Conservation (phyloP, 2,888 invertebrate genomes). For the Hemicrepidius hirtus region DNA sequence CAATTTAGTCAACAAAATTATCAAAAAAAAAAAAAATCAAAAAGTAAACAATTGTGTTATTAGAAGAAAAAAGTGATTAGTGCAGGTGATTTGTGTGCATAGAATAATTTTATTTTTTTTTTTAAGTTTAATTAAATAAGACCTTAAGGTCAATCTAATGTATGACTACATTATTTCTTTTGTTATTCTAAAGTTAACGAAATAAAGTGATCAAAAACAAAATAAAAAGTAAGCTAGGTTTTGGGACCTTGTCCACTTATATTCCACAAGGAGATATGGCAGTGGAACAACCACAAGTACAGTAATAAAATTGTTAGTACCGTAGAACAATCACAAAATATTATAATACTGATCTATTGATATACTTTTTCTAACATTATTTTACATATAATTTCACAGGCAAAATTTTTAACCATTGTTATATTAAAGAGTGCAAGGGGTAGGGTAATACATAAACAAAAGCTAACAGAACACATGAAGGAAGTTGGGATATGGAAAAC, state of each 20-base stretch:
- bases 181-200: conserved; percentile 9
- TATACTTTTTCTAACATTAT: conserved; percentile 55
- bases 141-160: conserved; percentile 12
- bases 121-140: conserved; percentile 13
- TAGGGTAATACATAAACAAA: conserved; percentile 48
- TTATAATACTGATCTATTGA: conserved; percentile 57
- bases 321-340: conserved; percentile 54
- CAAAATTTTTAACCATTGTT: conserved; percentile 49
- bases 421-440: conserved; percentile 47
- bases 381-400: conserved; percentile 56
- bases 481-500: conserved; percentile 62
- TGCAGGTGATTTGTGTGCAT: conserved; percentile 45
- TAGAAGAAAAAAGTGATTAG: conserved; percentile 37
- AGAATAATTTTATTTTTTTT: conserved; percentile 8
- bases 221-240: conserved; percentile 51
- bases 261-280: conserved; percentile 42
- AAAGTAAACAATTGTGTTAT: conserved; percentile 13
- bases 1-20: not conserved
- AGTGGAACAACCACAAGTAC: conserved; percentile 50
- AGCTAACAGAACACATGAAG: conserved; percentile 50
- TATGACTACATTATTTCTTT: conserved; percentile 14
- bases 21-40: conserved; percentile 1
- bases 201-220: conserved; percentile 50
- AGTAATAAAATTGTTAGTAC: conserved; percentile 46
- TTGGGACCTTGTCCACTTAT: conserved; percentile 41